phyloP scores from a whole-genome alignment of 2,113 vertebrate genomes.

The Alouatta palliata region DNA sequence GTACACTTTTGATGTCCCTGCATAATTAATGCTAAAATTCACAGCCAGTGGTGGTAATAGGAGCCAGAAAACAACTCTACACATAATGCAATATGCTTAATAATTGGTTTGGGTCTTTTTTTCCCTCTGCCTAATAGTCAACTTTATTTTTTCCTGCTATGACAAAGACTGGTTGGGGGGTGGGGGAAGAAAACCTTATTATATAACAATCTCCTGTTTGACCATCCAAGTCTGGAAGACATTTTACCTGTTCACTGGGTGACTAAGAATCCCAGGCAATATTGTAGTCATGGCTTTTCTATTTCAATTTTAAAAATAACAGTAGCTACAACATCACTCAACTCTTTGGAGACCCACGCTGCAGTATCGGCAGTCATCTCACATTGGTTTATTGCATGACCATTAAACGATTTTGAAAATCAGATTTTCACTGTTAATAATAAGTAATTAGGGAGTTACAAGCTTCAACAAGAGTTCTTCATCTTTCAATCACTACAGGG shows the following conservation, averaged over 20 bases:
- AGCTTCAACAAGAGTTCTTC: constrained; percentile 57
- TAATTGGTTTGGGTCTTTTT: constrained; percentile 31
- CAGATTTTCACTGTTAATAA: constrained; percentile 70
- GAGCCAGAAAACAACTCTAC: constrained; percentile 52
- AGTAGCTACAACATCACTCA: not conserved
- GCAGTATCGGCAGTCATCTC: not conserved
- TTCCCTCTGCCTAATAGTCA: constrained; percentile 25
- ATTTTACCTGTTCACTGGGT: constrained; percentile 1
- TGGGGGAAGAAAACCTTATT: not conserved
- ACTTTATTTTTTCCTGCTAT: constrained; percentile 63
- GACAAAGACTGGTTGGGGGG: constrained; percentile 24
- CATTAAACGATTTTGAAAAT: constrained; percentile 64
- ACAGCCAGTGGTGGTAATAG: constrained; percentile 44
- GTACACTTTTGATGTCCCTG: constrained; percentile 41
- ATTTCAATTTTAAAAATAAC: constrained; percentile 49
- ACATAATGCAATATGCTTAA: constrained; percentile 42
- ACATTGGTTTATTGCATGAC: constrained; percentile 38
- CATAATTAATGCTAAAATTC: constrained; percentile 67
- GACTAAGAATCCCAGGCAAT: constrained; percentile 7
- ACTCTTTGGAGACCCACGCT: constrained; percentile 34
- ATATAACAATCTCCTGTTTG: constrained; percentile 38
- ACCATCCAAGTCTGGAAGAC: constrained; percentile 3
- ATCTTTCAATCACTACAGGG: constrained; percentile 49
- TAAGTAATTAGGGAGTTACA: constrained; percentile 61
- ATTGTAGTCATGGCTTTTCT: not conserved